Evolutionary conservation across 2,888 invertebrate species (phyloP), one percentile per base, ranked within the genome.

Genomic region (Pherbina coryleti): DNA sequence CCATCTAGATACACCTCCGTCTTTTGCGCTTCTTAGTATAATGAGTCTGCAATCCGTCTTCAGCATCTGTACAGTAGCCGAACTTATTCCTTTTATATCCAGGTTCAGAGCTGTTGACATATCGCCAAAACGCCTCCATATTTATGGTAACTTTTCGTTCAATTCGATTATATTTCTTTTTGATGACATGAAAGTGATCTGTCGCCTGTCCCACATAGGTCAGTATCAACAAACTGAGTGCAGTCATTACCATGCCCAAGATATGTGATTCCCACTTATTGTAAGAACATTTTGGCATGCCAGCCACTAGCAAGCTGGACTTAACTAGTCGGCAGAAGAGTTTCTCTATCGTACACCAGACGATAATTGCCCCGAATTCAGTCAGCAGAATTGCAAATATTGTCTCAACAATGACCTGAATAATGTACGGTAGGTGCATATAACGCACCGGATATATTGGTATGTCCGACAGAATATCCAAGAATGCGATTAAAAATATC

Each of bases 321-420:
- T 81, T 82, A 22, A 75, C 64, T 14, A 82, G 53, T 28, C 79
- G 79, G 53, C 81, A 82, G 37, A 62, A 73, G 7, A 81, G 66
- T 37, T 77, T 81, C 49, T 83, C 88, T 22, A 88, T 5, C 1
- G 79, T 78, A 70, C 88, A 87, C 87, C 87, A 87, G 8, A 87
- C 79, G 19, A 86, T 22, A 2, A 88, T 31, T 0, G 82, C 76
- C 9, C 80, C 81, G 19, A 88, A 71, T 77, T 87, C 87, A 0
- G 79, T 78, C 22, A 88, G 5, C 7, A 86, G 79, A 37, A 85
- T 22, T 11, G 83, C 75, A 5, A 81, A 76, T 5, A 86, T 60
- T 0, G 81, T 78, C 70, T 87, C 88, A 22, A 83, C 55, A 0
- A 82, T 11, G 28, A 85, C 1, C 51, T 82, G 83, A 79, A 84